Conservation (phyloP, 2,888 invertebrate genomes). For the Epistrophe eligans region DNA sequence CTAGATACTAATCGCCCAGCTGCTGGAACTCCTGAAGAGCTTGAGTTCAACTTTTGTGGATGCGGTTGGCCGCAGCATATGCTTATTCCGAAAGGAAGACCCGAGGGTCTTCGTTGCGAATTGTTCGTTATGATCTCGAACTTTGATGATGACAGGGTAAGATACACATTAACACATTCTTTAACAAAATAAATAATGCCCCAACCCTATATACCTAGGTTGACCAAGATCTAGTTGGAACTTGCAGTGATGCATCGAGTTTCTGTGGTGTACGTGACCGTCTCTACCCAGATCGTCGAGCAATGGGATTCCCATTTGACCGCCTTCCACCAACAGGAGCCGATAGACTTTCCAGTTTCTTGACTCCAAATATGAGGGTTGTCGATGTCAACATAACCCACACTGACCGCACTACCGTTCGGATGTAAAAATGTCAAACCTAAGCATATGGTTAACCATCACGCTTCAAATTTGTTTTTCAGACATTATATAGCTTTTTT, state of each 20-base stretch:
- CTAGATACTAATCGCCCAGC: constrained; percentile 86
- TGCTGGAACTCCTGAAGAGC: constrained; percentile 84
- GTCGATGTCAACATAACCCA: constrained; percentile 85
- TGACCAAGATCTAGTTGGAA: constrained; percentile 79
- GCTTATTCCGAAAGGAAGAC: constrained; percentile 88
- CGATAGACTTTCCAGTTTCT: constrained; percentile 86
- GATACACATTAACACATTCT: background rate
- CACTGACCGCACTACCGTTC: constrained; percentile 83
- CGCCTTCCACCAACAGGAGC: constrained; percentile 86
- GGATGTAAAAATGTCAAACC: constrained; percentile 31
- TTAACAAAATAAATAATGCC: constrained; percentile 78
- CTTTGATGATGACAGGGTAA: constrained; percentile 85
- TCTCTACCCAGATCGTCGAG: constrained; percentile 89
- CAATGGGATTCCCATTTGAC: constrained; percentile 94
- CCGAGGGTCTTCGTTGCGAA: constrained; percentile 87
- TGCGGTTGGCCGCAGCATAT: constrained; percentile 93
- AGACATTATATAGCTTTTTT: background rate
- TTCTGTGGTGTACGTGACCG: constrained; percentile 90
- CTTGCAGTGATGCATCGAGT: constrained; percentile 89
- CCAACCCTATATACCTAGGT: constrained; percentile 74
- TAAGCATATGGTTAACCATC: background rate
- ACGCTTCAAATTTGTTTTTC: constrained; percentile 12
- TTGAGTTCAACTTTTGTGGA: constrained; percentile 90
- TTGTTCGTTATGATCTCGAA: constrained; percentile 90
- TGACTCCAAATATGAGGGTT: constrained; percentile 89